Evolutionary conservation across 2,797 vertebrate genomes (phyloP), one percentile per base, ranked within the genome.

Genomic region (Gymnocypris eckloni): DNA sequence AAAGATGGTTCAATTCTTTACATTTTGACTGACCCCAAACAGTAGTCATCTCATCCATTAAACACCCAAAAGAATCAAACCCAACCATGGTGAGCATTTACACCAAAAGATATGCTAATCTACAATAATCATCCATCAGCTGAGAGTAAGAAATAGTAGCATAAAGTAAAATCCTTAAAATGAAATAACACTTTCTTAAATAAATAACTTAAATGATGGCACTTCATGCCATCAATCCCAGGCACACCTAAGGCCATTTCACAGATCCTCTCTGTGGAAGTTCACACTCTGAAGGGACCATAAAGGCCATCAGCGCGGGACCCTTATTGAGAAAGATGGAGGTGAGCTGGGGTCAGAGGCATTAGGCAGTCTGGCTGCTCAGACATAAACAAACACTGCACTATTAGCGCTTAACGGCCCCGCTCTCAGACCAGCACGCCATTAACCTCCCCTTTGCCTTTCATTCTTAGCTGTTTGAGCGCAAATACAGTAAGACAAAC

Each of bases 321-420:
- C 56, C 25, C 50, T 84, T 89, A 89, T 75, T 87, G 52, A 87
- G 85, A 85, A 76, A 69, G 87, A 88, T 81, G 33, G 86, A 67
- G 82, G 83, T 86, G 78, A 88, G 82, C 20, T 56, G 33, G 61
- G 87, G 87, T 77, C 86, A 82, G 39, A 48, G 76, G 81, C 84
- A 86, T 88, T 66, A 87, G 69, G 79, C 82, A 84, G 83, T 75
- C 81, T 83, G 69, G 54, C 50, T 75, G 75, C 76, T 84, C 81
- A 81, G 79, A 89, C 83, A 86, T 82, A 90, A 88, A 88, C 86
- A 90, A 89, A 83, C 86, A 79, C 77, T 61, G 86, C 54, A 73
- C 64, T 82, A 86, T 81, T 87, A 75, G 59, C 9, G 61, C 83
- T 85, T 59, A 70, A 81, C 84, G 45, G 73, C 71, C 69, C 67